Conservation (phyloP, 2,113 vertebrate genomes). For the Lepus americanus region DNA sequence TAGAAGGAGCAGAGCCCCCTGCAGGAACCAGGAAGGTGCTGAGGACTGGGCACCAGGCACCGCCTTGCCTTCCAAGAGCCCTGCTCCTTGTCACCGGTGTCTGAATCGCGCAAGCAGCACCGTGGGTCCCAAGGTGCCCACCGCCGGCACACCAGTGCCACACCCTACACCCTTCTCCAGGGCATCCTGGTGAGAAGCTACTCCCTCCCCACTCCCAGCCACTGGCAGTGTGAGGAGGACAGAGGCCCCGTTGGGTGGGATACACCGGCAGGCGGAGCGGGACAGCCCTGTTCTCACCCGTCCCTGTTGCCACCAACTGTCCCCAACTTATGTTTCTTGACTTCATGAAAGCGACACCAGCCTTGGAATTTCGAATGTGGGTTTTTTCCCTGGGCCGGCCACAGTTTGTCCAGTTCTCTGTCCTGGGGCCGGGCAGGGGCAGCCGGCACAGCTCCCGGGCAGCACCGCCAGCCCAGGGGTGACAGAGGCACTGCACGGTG, state of each 20-base stretch:
- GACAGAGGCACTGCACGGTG: too few relatives aligned
- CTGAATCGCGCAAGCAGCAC: accelerated
- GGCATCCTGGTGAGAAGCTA: neutral
- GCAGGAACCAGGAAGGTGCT: too few relatives aligned
- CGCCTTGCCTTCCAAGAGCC: neutral
- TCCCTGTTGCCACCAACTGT: neutral
- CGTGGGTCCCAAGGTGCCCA: accelerated
- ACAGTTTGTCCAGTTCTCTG: neutral
- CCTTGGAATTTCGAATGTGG: neutral
- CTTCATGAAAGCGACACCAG: too few relatives aligned
- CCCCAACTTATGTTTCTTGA: neutral
- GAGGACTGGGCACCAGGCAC: neutral
- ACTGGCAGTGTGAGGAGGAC: neutral
- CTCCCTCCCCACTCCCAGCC: too few relatives aligned
- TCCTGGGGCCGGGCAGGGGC: neutral
- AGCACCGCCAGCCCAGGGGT: neutral
- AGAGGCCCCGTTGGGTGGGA: too few relatives aligned
- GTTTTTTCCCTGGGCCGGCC: neutral
- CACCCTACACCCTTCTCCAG: accelerated
- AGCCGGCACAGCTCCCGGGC: neutral
- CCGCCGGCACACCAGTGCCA: accelerated
- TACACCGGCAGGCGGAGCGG: neutral
- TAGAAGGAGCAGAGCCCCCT: too few relatives aligned
- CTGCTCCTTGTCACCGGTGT: neutral
- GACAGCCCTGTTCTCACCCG: neutral